phyloP scores from a whole-genome alignment of 1,140 invertebrate genomes.

The Pseudomyrmex gracilis region DNA sequence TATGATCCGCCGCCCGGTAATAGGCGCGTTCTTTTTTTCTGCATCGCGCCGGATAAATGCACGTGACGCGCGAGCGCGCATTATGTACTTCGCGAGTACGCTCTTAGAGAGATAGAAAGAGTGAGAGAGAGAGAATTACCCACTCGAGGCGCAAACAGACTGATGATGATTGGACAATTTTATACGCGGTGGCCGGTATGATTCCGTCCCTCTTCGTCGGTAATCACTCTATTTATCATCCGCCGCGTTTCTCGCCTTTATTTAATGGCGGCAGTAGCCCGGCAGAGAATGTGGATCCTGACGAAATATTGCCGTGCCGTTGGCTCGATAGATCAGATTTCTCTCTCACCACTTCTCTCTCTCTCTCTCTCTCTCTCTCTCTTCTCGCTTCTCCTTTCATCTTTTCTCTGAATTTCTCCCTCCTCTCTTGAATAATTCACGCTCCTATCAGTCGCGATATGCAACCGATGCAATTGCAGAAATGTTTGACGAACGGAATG shows the following conservation, averaged over 20 bases:
- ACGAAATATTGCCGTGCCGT: conserved; percentile 68
- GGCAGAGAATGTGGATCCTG: conserved; percentile 65
- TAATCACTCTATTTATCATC: conserved; percentile 83
- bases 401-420: neutral
- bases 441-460: conserved; percentile 38
- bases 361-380: neutral
- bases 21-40: conserved; percentile 45
- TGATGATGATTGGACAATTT: conserved; percentile 80
- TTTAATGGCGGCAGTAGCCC: conserved; percentile 73
- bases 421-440: conserved; percentile 27
- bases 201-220: conserved; percentile 49
- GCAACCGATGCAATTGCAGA: neutral
- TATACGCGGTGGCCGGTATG: conserved; percentile 62
- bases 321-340: conserved; percentile 36
- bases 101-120: neutral
- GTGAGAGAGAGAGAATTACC: conserved; percentile 47
- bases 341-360: neutral
- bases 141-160: conserved; percentile 63
- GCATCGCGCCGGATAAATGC: conserved; percentile 65
- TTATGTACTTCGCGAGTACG: conserved; percentile 10
- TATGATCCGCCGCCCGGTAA: conserved; percentile 42
- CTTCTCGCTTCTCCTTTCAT: neutral
- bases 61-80: conserved; percentile 31
- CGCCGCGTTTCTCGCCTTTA: conserved; percentile 73
- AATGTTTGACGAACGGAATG: conserved; percentile 38